A percentile compares a stretch with the other conserved stretches of the same genome.
Conservation (phyloP, 2,113 vertebrate genomes). For the Siniperca knerii region DNA sequence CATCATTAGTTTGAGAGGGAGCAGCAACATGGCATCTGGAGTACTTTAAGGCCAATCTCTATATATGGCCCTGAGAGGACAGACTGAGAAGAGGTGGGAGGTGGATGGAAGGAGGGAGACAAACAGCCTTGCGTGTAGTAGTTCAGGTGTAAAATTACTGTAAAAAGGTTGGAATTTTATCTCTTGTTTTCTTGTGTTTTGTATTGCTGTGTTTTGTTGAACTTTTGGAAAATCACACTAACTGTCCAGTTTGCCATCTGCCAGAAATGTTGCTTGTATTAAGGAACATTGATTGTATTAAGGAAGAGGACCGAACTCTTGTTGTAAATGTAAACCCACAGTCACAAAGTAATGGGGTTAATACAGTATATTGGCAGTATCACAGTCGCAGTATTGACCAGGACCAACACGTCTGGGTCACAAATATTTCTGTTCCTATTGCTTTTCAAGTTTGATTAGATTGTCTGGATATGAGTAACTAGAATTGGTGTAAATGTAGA, state of each 20-base stretch:
- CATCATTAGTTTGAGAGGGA: conserved; percentile 18
- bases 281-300: background rate
- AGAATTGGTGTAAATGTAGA: conserved; percentile 17
- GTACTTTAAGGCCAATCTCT: conserved; percentile 9
- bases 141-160: conserved; percentile 45
- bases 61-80: conserved; percentile 7
- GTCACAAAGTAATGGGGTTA: background rate
- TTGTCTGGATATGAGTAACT: background rate
- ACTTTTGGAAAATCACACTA: conserved; percentile 11
- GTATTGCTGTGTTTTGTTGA: conserved; percentile 54
- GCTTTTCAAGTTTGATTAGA: background rate
- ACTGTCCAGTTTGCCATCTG: background rate
- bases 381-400: conserved; percentile 29
- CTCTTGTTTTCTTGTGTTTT: conserved; percentile 30
- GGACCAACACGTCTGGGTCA: conserved; percentile 45
- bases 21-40: conserved; percentile 8
- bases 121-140: background rate
- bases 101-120: background rate
- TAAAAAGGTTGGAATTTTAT: conserved; percentile 28
- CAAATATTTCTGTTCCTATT: background rate
- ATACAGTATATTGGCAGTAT: background rate
- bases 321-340: background rate
- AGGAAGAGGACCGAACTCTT: background rate
- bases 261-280: conserved; percentile 2
- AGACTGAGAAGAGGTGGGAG: background rate